phyloP scores from a whole-genome alignment of 1,140 invertebrate species.

The Rhagoletis zephyria region DNA sequence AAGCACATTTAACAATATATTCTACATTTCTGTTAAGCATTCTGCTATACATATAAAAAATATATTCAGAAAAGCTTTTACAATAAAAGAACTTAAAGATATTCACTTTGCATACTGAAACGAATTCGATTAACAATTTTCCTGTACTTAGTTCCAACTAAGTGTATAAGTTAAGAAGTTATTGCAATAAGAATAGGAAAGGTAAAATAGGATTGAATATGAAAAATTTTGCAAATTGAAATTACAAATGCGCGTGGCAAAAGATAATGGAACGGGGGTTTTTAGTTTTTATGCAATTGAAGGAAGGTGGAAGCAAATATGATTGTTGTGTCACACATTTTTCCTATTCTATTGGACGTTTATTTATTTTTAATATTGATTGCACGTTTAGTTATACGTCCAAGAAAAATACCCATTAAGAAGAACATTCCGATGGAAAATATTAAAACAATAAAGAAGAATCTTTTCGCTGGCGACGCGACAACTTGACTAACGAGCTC shows the following conservation, averaged over 20 bases:
- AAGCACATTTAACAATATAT: conserved; percentile 41
- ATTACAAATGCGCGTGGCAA: background rate
- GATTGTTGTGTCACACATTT: background rate
- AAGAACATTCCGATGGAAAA: conserved; percentile 85
- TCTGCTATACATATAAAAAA: background rate
- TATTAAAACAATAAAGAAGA: conserved; percentile 82
- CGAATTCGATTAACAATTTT: background rate
- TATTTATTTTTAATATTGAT: conserved; percentile 78
- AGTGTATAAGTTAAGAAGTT: no score
- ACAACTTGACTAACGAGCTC: conserved; percentile 82
- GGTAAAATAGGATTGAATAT: no score
- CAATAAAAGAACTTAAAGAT: background rate
- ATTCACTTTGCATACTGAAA: background rate
- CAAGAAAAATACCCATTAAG: conserved; percentile 86
- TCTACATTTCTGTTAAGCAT: background rate
- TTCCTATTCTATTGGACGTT: conserved; percentile 6
- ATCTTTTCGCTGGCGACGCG: conserved; percentile 83
- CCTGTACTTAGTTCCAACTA: background rate
- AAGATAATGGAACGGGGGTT: background rate
- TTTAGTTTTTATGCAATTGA: background rate
- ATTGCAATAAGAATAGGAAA: no score
- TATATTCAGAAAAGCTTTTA: background rate
- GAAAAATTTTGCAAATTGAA: background rate
- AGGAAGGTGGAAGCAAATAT: background rate
- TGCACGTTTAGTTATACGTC: conserved; percentile 82